Conservation (phyloP, 2,888 invertebrate species). For the Eubasilissa splendida region DNA sequence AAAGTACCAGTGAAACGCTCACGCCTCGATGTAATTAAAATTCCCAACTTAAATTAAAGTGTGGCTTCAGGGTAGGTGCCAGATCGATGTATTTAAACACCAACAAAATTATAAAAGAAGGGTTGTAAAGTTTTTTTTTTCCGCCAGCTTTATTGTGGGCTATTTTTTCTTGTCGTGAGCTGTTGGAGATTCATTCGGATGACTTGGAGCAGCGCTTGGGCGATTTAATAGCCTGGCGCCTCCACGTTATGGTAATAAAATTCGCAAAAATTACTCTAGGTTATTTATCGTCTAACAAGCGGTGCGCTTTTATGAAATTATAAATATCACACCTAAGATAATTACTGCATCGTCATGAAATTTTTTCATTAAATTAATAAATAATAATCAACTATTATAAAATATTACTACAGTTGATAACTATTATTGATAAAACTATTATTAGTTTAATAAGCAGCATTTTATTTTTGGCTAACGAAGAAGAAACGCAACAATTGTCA, state of each 20-base stretch:
- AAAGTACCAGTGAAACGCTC: conserved; percentile 24
- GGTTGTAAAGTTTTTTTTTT: conserved; percentile 1
- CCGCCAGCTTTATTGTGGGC: conserved; percentile 9
- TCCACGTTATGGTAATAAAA: conserved; percentile 11
- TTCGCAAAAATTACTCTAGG: neutral
- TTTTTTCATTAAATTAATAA: too few species aligned
- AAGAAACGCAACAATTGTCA: too few species aligned
- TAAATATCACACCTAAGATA: too few species aligned
- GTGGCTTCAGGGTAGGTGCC: neutral
- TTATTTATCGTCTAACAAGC: too few species aligned
- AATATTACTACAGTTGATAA: too few species aligned
- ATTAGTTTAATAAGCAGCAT: too few species aligned
- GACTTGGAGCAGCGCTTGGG: neutral
- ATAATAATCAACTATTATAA: too few species aligned
- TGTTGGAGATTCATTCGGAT: conserved; percentile 12
- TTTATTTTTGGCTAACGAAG: too few species aligned
- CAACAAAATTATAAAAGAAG: conserved; percentile 10
- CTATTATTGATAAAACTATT: too few species aligned
- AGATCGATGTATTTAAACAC: conserved; percentile 21
- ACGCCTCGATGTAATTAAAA: conserved; percentile 36
- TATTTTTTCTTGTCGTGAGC: neutral
- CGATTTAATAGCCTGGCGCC: neutral
- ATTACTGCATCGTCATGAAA: too few species aligned
- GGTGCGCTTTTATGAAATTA: too few species aligned
- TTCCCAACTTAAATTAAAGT: conserved; percentile 22